Base-by-base conservation (phyloP, 2,888 invertebrate species). In the Polyommatus icarus region DNA sequence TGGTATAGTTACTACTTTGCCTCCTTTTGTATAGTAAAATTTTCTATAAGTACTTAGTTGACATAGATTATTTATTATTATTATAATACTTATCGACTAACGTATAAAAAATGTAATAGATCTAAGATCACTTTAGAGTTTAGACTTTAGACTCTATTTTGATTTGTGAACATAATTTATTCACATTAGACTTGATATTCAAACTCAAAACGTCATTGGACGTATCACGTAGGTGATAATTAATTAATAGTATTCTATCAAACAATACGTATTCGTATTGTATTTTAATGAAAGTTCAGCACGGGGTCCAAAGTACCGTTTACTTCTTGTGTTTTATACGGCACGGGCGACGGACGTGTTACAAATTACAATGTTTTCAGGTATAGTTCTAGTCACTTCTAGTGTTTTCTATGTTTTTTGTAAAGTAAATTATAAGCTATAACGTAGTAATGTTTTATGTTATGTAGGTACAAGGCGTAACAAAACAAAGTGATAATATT, bases 301-400 rank as follows among this genome's bases (percentile, higher is more conserved):
- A 75, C 75, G 12, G 75, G 54, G 54, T 75, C 54, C 75, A 75
- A 75, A 75, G 75, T 75, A n/a, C 24, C 24, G 20, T 24, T 40
- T 20, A 32, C n/a, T 20, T 50, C 6, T 50, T 20, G 46, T 36
- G 18, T 20, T 73, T 46, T 40, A 61, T 3, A 12, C 40, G 46
- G n/a, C 46, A n/a, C 46, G 50, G 20, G 46, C 24, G 40, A 0
- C 46, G 73, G 73, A 46, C 73, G 73, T 73, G 73, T n/a, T 15
- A 46, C n/a, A 10, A 73, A 50, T n/a, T 15, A 46, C n/a, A 10
- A 73, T 50, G 73, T n/a, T 40, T 72, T 50, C 73, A 73, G 73
- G 73, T 73, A 73, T n/a, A 24, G 10, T 61, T 61, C 20, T 59
- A 59, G 59, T 40, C 10, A 24, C 4, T 61, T 61, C 20, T 59